phyloP scores from a whole-genome alignment of 2,113 vertebrate species.

The Podiceps cristatus region DNA sequence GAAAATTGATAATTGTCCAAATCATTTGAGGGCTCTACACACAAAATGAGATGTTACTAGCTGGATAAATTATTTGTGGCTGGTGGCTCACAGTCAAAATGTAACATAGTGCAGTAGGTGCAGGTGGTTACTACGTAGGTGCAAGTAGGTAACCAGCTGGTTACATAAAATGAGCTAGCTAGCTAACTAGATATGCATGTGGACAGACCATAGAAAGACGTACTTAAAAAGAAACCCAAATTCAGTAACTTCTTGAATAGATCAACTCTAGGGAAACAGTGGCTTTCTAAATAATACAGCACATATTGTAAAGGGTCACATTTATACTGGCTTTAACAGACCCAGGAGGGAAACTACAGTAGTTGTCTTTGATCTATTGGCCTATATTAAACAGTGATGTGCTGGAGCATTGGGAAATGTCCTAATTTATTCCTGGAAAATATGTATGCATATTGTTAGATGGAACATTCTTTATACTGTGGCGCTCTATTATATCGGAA shows the following conservation, averaged over 20 bases:
- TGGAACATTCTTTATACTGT: conserved; percentile 16
- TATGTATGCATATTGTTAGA: conserved; percentile 24
- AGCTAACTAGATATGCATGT: neutral
- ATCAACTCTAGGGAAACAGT: conserved; percentile 7
- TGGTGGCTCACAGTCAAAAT: neutral
- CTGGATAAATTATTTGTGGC: neutral
- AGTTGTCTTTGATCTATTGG: conserved; percentile 61
- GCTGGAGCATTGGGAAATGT: conserved; percentile 43
- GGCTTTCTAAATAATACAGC: conserved; percentile 43
- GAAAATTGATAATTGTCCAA: neutral
- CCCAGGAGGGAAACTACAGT: conserved; percentile 50
- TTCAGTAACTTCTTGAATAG: neutral
- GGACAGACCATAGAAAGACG: neutral
- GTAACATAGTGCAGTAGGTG: neutral
- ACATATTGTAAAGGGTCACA: conserved; percentile 43
- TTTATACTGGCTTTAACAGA: conserved; percentile 18
- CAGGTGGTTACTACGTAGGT: neutral
- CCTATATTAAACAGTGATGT: conserved; percentile 63
- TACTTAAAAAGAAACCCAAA: neutral
- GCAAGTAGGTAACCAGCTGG: neutral
- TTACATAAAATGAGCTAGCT: neutral
- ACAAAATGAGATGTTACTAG: neutral
- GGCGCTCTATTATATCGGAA: neutral
- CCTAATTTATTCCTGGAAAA: conserved; percentile 63
- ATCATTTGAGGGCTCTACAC: neutral